phyloP scores from a whole-genome alignment of 2,113 vertebrate species.

The Meriones unguiculatus region DNA sequence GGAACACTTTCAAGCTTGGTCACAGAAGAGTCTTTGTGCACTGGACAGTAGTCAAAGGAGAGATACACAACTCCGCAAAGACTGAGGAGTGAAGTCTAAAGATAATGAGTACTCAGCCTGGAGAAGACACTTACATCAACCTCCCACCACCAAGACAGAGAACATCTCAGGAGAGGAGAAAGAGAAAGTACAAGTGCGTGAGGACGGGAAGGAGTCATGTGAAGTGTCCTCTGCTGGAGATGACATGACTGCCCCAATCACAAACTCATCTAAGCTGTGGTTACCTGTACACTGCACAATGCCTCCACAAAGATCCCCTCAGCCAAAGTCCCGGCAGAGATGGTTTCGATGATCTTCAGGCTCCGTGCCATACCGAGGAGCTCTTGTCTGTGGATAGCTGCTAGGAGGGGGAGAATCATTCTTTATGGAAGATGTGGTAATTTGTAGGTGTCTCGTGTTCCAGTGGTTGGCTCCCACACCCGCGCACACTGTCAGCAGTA shows the following conservation, averaged over 20 bases:
- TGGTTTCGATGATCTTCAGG: too few relatives aligned
- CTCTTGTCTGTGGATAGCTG: background rate
- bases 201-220: background rate
- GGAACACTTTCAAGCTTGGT: background rate
- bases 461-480: background rate
- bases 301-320: background rate
- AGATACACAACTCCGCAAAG: background rate
- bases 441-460: background rate
- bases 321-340: background rate
- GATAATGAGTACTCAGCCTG: too few relatives aligned
- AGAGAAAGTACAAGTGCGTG: background rate
- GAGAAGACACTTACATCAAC: background rate
- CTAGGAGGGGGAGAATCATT: background rate
- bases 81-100: too few relatives aligned
- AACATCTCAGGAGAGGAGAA: background rate
- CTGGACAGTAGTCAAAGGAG: background rate
- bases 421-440: background rate
- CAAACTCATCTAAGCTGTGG: background rate
- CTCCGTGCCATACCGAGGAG: too few relatives aligned
- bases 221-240: background rate
- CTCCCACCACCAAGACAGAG: background rate
- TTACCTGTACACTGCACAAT: too few relatives aligned
- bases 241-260: background rate
- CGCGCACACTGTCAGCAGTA: background rate
- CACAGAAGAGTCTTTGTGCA: background rate